Base-by-base conservation (phyloP, 1,140 invertebrate genomes). In the Lasioglossum albipes region DNA sequence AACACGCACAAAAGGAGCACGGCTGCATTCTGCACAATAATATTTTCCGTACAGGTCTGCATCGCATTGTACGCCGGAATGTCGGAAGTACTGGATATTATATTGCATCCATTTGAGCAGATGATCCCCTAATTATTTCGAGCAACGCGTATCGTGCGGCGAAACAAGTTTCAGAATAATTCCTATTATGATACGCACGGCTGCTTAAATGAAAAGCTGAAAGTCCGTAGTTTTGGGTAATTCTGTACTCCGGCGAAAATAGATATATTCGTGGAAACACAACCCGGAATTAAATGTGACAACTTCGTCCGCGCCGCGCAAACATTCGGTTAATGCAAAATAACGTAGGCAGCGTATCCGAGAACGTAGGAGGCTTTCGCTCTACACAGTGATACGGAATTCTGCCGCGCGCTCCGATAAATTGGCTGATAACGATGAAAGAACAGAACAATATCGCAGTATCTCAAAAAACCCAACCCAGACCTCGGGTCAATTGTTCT, bases 111-210 rank as follows among this genome's bases (percentile, higher is more conserved):
- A 59, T 59, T 59, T 59, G 20, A n/a, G 20, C 6, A 59, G 57
- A 59, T 59, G 57, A 59, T 59, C 57, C 57, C 18, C 57, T 59
- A 59, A 59, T 59, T 59, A 59, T 59, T 59, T 59, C 57, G 57
- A 9, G 57, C 18, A n/a, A 20, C 18, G 20, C 20, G 18, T n/a
- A 10, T n/a, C n/a, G 18, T 59, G 1, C 57, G 57, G 57, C 57
- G 57, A 9, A 59, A 59, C 57, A 59, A 59, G 57, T 59, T 59
- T 59, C 57, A n/a, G 57, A n/a, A 59, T n/a, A 59, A 59, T n/a
- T n/a, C 57, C 57, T n/a, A 59, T 59, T 59, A 59, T 59, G n/a
- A 59, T 59, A 20, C 57, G 18, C n/a, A 59, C 18, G 57, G 20
- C 20, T 59, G 57, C 20, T 59, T 59, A 59, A 59, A 59, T n/a